These are phyloP conservation scores for Fregata magnificens DNA, from an alignment of 2,113 vertebrate genomes.

Conservation along the genomic window DNA sequence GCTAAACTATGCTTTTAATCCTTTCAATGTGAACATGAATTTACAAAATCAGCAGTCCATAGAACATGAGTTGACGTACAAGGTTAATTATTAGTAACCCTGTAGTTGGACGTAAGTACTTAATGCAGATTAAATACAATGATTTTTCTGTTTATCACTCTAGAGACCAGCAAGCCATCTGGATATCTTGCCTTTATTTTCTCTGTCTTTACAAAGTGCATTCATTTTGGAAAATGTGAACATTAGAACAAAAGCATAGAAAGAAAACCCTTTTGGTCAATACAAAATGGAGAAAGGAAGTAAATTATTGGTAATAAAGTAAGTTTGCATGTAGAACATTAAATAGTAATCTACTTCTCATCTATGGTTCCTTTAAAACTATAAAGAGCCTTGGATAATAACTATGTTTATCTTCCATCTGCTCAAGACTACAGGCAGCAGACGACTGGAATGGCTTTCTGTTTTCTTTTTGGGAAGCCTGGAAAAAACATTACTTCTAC, in stretches of 20 bases:
- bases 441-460: background rate
- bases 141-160: slow-evolving; percentile 15
- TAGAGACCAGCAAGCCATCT: background rate
- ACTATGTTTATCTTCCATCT: background rate
- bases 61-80: slow-evolving; percentile 31
- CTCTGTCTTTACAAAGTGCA: background rate
- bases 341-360: background rate
- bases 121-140: background rate
- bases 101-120: background rate
- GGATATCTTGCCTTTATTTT: background rate
- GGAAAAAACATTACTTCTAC: background rate
- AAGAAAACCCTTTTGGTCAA: background rate
- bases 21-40: slow-evolving; percentile 47
- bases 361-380: background rate
- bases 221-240: background rate
- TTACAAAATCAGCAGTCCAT: slow-evolving; percentile 57
- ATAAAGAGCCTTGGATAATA: background rate
- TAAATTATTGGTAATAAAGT: background rate
- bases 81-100: slow-evolving; percentile 38
- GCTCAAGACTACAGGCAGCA: background rate
- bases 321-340: background rate
- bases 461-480: background rate
- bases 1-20: slow-evolving; percentile 70
- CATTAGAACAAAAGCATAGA: background rate
- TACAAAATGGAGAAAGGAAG: background rate